A percentile compares a stretch with the other conserved stretches of the same genome.
phyloP scores from a whole-genome alignment of 1,140 invertebrate genomes.

The Sitodiplosis mosellana region DNA sequence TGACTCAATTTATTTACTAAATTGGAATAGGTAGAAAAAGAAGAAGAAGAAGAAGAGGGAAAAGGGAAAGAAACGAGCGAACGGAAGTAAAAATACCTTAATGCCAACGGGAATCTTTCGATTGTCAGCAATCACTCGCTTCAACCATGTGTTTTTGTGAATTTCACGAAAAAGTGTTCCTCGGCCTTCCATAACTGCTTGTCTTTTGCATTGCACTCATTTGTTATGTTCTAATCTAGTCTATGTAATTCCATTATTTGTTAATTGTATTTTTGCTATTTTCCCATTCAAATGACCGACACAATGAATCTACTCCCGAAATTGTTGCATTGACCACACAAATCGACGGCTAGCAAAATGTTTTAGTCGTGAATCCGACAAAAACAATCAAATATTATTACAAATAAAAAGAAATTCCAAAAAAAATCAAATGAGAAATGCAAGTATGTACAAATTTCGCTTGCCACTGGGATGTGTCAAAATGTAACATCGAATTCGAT shows the following conservation, averaged over 20 bases:
- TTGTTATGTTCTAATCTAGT: neutral
- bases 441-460: too few relatives aligned
- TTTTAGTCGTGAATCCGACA: too few relatives aligned
- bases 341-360: too few relatives aligned
- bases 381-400: too few relatives aligned
- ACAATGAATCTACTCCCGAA: too few relatives aligned
- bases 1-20: neutral
- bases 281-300: neutral
- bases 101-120: conserved; percentile 28
- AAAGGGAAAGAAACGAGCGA: too few relatives aligned
- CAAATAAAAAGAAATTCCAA: too few relatives aligned
- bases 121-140: conserved; percentile 36
- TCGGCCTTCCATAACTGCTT: neutral
- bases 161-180: conserved; percentile 41
- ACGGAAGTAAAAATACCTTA: conserved; percentile 11
- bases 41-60: neutral
- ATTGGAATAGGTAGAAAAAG: neutral
- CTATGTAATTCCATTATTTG: neutral
- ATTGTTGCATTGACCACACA: too few relatives aligned
- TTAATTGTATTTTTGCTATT: neutral
- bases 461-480: too few relatives aligned
- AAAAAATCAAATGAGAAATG: too few relatives aligned
- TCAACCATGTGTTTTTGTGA: conserved; percentile 56
- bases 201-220: too few relatives aligned
- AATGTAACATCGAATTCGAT: too few relatives aligned